Percentiles rank a stretch among this genome's conserved stretches.
phyloP scores from a whole-genome alignment of 1,140 invertebrate genomes.

The Aphis gossypii region DNA sequence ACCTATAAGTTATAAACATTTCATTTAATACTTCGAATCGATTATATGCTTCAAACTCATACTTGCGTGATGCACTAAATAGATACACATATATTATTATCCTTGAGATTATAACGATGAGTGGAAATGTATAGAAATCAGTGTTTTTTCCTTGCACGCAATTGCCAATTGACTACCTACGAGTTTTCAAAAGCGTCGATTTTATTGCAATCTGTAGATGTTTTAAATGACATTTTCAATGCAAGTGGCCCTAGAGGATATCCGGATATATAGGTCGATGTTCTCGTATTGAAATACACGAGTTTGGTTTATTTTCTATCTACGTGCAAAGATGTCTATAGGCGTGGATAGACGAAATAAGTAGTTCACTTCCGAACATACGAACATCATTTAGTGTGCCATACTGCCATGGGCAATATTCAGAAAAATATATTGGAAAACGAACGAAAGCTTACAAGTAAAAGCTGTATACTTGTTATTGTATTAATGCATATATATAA shows the following conservation, averaged over 20 bases:
- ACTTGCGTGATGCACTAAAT: neutral
- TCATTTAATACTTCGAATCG: neutral
- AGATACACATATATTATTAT: conserved; percentile 17
- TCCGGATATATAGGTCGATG: neutral
- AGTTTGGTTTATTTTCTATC: neutral
- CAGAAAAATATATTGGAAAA: neutral
- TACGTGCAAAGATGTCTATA: neutral
- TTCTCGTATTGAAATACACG: neutral
- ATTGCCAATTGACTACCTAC: neutral
- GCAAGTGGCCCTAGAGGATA: neutral
- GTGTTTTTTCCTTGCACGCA: neutral
- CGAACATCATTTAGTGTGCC: too few relatives aligned
- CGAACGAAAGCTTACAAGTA: neutral
- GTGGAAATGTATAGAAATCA: neutral
- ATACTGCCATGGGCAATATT: neutral
- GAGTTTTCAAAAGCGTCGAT: neutral
- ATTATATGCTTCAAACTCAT: neutral
- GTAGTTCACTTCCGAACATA: neutral
- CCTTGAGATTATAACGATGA: neutral
- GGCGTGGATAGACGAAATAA: neutral
- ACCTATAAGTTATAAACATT: neutral
- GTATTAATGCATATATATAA: neutral
- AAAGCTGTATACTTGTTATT: neutral
- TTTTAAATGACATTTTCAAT: neutral
- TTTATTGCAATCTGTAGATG: conserved; percentile 9